These are phyloP conservation scores for Oenanthe melanoleuca DNA, from an alignment of 2,113 vertebrate species.

Conservation along the genomic window DNA sequence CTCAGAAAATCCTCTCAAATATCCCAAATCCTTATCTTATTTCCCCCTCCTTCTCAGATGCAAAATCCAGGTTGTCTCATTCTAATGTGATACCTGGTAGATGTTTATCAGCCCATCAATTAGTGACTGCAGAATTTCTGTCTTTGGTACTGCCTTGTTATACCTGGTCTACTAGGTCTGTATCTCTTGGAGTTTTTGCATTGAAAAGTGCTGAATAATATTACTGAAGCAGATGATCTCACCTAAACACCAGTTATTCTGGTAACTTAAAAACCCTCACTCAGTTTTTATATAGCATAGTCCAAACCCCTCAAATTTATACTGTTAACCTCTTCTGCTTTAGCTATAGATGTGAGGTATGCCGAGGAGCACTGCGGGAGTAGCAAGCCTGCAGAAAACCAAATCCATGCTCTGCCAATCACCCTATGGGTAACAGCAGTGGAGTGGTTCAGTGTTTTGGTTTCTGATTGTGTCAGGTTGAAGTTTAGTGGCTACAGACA, in stretches of 20 bases:
- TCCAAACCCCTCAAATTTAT: background rate
- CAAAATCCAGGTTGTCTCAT: background rate
- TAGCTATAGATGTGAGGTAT: background rate
- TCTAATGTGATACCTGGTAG: background rate
- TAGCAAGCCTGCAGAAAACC: background rate
- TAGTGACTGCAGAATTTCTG: background rate
- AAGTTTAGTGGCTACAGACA: background rate
- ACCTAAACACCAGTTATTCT: background rate
- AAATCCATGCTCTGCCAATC: background rate
- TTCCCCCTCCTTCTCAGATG: background rate
- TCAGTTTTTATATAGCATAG: background rate
- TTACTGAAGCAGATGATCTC: background rate
- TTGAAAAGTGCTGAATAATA: background rate
- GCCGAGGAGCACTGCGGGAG: background rate
- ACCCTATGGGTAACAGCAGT: background rate
- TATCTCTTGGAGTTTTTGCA: background rate
- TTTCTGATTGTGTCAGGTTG: background rate
- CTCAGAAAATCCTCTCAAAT: background rate
- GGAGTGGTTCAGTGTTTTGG: background rate
- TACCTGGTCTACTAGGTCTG: background rate
- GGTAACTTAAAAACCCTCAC: background rate
- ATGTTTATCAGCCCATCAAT: background rate
- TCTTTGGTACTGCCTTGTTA: background rate
- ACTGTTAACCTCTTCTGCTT: background rate
- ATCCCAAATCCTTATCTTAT: background rate